These are phyloP conservation scores for Medauroidea extradentata DNA, from an alignment of 1,140 invertebrate genomes.

Conservation along the genomic window DNA sequence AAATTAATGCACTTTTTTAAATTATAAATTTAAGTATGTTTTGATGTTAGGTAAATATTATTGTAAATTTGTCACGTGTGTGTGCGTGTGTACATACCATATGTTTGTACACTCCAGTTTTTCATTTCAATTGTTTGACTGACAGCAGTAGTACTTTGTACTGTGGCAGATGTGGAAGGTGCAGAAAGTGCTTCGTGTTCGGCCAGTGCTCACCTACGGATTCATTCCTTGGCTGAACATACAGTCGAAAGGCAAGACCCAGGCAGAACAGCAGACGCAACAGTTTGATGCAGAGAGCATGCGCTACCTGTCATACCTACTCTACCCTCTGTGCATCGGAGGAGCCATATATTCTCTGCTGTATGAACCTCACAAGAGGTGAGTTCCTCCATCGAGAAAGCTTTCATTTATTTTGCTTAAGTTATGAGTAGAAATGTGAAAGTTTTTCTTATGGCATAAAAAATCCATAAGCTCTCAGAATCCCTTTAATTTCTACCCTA, in stretches of 20 bases:
- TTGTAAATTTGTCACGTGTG: too few species aligned
- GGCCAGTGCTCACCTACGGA: conserved; percentile 40
- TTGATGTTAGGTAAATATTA: too few species aligned
- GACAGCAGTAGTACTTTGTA: too few species aligned
- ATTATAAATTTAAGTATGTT: too few species aligned
- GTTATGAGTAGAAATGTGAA: conserved; percentile 4
- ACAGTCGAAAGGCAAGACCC: conserved; percentile 17
- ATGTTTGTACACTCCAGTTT: too few species aligned
- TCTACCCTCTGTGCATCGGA: conserved; percentile 84
- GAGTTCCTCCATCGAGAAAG: conserved; percentile 14
- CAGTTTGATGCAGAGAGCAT: conserved; percentile 86
- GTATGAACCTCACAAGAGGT: conserved; percentile 90
- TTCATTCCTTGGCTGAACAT: conserved; percentile 1
- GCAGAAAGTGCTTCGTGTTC: conserved; percentile 81
- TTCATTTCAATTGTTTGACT: too few species aligned
- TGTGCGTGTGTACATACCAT: too few species aligned
- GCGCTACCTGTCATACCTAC: conserved; percentile 82
- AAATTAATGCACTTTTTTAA: too few species aligned
- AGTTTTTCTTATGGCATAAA: too few species aligned
- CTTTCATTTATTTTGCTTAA: conserved; percentile 14
- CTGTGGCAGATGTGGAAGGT: conserved; percentile 91
- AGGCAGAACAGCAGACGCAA: conserved; percentile 74
- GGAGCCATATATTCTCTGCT: conserved; percentile 90
- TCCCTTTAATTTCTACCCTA: too few species aligned
- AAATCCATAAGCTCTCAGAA: too few species aligned